Conservation (phyloP, 2,888 invertebrate genomes). For the Atethmia centrago region DNA sequence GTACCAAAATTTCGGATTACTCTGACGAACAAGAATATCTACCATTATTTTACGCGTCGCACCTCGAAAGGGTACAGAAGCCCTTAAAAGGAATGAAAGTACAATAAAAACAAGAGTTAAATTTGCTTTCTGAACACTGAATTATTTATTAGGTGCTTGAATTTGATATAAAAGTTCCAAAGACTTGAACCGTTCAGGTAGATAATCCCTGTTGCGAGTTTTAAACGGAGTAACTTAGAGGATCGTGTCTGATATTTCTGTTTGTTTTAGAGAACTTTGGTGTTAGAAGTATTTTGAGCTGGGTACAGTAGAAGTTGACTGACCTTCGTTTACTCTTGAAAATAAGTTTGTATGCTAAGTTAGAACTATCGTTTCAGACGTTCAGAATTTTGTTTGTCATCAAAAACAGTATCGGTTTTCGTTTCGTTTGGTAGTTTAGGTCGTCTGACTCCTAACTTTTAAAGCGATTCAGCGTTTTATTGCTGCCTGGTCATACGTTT, state of each 20-base stretch:
- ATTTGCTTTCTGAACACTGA: slow-evolving; percentile 55
- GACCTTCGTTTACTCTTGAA: not conserved
- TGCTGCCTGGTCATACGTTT: not conserved
- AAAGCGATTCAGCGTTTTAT: no score
- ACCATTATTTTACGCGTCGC: not conserved
- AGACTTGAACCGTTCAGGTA: slow-evolving; percentile 39
- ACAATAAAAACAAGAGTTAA: slow-evolving; percentile 51
- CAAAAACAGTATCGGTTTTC: slow-evolving; percentile 8
- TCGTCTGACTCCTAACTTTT: slow-evolving; percentile 4
- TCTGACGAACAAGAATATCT: slow-evolving; percentile 5
- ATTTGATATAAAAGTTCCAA: slow-evolving; percentile 46
- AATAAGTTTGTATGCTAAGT: slow-evolving; percentile 22
- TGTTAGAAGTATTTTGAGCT: slow-evolving; percentile 19
- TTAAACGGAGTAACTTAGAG: slow-evolving; percentile 47
- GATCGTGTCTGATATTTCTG: slow-evolving; percentile 34
- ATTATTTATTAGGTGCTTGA: slow-evolving; percentile 54
- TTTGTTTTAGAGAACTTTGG: slow-evolving; percentile 47
- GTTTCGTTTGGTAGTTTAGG: not conserved
- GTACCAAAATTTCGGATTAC: not conserved
- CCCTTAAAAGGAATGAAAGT: slow-evolving; percentile 28
- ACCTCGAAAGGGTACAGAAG: slow-evolving; percentile 27
- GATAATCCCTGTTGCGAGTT: slow-evolving; percentile 53
- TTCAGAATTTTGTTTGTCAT: slow-evolving; percentile 14
- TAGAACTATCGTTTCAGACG: slow-evolving; percentile 6
- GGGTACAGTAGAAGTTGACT: slow-evolving; percentile 5